phyloP scores from a whole-genome alignment of 2,113 vertebrate species.

The Bos javanicus region DNA sequence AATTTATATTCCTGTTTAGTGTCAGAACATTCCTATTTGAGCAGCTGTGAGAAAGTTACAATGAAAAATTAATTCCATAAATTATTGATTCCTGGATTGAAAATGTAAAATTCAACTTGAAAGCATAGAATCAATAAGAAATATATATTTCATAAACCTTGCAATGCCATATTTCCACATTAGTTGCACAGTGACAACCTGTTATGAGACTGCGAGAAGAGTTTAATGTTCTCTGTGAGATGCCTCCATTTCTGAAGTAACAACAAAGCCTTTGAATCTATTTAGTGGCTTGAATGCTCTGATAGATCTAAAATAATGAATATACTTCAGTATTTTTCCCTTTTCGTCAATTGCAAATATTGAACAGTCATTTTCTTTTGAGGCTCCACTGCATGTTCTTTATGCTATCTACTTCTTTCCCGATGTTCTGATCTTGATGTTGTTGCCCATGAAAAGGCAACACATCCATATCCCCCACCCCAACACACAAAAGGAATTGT shows the following conservation, averaged over 20 bases:
- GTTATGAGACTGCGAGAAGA: conserved; percentile 8
- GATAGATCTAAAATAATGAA: not conserved
- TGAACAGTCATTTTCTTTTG: not conserved
- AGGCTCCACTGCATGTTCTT: not conserved
- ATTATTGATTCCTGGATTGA: conserved; percentile 59
- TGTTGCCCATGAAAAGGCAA: not conserved
- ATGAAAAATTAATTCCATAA: conserved; percentile 70
- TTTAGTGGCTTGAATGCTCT: not conserved
- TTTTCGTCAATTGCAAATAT: not conserved
- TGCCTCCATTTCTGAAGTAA: not conserved
- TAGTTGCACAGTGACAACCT: conserved; percentile 14
- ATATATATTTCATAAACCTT: conserved; percentile 50
- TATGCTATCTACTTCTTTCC: not conserved
- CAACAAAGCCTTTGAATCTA: not conserved
- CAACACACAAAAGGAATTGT: not conserved
- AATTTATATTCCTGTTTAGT: conserved; percentile 40
- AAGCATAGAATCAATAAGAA: conserved; percentile 58
- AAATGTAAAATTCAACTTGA: conserved; percentile 54
- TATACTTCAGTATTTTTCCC: not conserved
- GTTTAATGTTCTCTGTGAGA: conserved; percentile 6
- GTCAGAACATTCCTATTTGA: conserved; percentile 44
- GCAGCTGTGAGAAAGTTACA: conserved; percentile 53
- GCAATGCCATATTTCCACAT: conserved; percentile 25
- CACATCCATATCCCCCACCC: not conserved
- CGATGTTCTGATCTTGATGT: not conserved